phyloP scores from a whole-genome alignment of 53 echinoderm and acorn worm species.

The Holothuria scabra region DNA sequence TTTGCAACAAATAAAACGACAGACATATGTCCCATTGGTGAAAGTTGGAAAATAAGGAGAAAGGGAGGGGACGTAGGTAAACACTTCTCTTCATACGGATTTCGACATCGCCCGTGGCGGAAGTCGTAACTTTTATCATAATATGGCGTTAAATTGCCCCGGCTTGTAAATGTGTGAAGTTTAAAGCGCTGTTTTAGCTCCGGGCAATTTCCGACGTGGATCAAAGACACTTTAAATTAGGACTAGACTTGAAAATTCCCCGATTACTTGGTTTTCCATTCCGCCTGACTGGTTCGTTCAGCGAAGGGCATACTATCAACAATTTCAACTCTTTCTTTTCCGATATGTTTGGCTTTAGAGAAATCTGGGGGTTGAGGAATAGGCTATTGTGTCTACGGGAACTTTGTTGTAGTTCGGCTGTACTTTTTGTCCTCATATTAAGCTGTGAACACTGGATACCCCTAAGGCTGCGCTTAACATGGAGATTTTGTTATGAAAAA shows the following conservation, averaged over 20 bases:
- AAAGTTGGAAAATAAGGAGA: background rate
- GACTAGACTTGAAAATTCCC: conserved; percentile 19
- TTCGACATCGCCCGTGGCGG: conserved; percentile 43
- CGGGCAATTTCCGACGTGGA: conserved; percentile 22
- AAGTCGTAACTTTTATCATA: conserved; percentile 48
- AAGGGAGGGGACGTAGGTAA: background rate
- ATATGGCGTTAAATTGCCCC: conserved; percentile 50
- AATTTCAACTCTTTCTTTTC: conserved; percentile 25
- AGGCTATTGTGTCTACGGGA: conserved; percentile 38
- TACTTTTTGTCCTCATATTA: conserved; percentile 33
- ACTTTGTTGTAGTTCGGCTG: conserved; percentile 44
- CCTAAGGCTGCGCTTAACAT: conserved; percentile 43
- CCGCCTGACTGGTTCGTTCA: conserved; percentile 22
- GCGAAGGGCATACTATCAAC: conserved; percentile 40
- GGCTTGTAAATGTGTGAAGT: conserved; percentile 45
- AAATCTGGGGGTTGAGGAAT: conserved; percentile 40
- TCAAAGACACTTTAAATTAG: conserved; percentile 51
- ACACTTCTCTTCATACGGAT: conserved; percentile 10
- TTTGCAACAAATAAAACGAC: conserved; percentile 26
- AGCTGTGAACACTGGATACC: conserved; percentile 29
- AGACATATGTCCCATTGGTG: conserved; percentile 2
- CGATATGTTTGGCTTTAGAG: conserved; percentile 26
- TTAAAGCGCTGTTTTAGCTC: conserved; percentile 48
- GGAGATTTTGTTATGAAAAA: conserved; percentile 51
- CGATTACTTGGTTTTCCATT: conserved; percentile 33